phyloP scores from a whole-genome alignment of 2,113 vertebrate species.

The zebrafish (Danio rerio) region GRCz12tu NC_133193.1:36267501-36268000 shows the following conservation, averaged over 20 bases:
- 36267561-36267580: slow-evolving; percentile 57
- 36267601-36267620: no score
- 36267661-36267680: slow-evolving; percentile 66
- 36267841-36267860: no score
- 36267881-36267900: slow-evolving; percentile 35
- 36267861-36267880: no score
- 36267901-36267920: slow-evolving; percentile 69
- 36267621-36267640: slow-evolving; percentile 46
- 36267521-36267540: slow-evolving; percentile 63
- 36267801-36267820: slow-evolving; percentile 69
- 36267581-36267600: no score
- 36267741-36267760: background rate
- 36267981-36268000: slow-evolving; percentile 66
- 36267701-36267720: slow-evolving; percentile 68
- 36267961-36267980: slow-evolving; percentile 58
- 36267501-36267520: slow-evolving; percentile 61
- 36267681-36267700: slow-evolving; percentile 65
- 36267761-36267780: background rate
- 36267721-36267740: background rate
- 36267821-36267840: slow-evolving; percentile 67
- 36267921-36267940: slow-evolving; percentile 59
- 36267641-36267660: slow-evolving; percentile 68
- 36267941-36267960: slow-evolving; percentile 66
- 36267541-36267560: slow-evolving; percentile 60
- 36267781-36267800: slow-evolving; percentile 49